Evolutionary conservation across 2,888 invertebrate species (phyloP).

Genomic region (Agrotis segetum): DNA sequence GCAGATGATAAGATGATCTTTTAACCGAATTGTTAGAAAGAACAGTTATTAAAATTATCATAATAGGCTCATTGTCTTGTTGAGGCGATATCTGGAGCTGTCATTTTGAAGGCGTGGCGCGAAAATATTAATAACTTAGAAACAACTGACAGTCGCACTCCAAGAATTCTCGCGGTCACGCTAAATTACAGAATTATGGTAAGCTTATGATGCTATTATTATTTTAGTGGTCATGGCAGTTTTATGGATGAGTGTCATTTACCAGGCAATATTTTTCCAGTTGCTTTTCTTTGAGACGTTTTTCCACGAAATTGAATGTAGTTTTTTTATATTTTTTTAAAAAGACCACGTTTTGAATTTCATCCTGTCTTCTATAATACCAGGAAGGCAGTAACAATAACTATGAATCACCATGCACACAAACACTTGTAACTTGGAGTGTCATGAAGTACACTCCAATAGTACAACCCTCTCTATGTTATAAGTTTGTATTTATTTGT

Average conservation of each 20-base stretch:
- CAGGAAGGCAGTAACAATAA: too few relatives aligned
- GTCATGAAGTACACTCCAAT: slow-evolving; percentile 11
- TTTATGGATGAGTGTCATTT: neutral
- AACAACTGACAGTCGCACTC: slow-evolving; percentile 10
- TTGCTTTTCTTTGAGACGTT: neutral
- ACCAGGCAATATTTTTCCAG: too few relatives aligned
- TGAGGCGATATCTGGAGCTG: slow-evolving; percentile 33
- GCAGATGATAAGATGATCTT: too few relatives aligned
- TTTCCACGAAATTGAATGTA: too few relatives aligned
- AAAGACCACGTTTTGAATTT: too few relatives aligned
- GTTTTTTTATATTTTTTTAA: too few relatives aligned
- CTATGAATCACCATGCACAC: slow-evolving; percentile 14
- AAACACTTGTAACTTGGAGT: neutral
- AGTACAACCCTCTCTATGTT: slow-evolving; percentile 10
- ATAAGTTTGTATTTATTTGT: slow-evolving; percentile 37
- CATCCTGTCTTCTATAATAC: neutral
- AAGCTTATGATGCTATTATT: neutral
- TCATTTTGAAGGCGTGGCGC: slow-evolving; percentile 32
- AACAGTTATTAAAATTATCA: slow-evolving; percentile 27
- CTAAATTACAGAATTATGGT: slow-evolving; percentile 21
- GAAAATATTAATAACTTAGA: slow-evolving; percentile 42
- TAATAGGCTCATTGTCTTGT: slow-evolving; percentile 31
- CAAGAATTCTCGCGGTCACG: neutral
- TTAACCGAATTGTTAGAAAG: slow-evolving; percentile 1
- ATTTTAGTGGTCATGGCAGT: neutral